Base-by-base conservation (phyloP, 2,113 vertebrate species). In the Rhabdomys dilectus region DNA sequence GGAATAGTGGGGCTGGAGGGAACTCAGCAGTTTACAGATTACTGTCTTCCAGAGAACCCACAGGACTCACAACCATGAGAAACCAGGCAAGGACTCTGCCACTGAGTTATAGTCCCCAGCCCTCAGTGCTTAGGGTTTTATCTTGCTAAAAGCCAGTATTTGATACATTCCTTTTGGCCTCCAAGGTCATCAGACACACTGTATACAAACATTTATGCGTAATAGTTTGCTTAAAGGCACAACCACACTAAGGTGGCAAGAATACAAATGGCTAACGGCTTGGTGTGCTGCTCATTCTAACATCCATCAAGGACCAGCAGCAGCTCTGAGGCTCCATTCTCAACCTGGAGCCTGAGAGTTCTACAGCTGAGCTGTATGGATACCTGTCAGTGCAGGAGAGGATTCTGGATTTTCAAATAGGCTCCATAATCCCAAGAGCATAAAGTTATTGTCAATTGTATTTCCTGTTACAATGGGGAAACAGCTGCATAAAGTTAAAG, bases 401-500 rank as follows among this genome's bases (percentile, higher is more conserved):
- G 42, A 93, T 68, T 92, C n/a, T 53, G n/a, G 29, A 31, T 82
- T 90, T 64, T 36, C 81, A 17, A 56, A 36, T 75, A 75, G 12
- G 19, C 60, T 94, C 72, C 39, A 75, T 1, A 53, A 12, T 36
- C 84, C 56, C 68, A 76, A 51, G 51, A 39, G 9, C 45, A 93
- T 48, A 31, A 80, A 96, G 62, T 56, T 17, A 45, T 45, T 45
- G 53, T 73, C 62, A 77, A 92, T 53, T 72, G 22, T 26, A 82
- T n/a, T 84, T 92, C 85, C 39, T 81, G 4, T 92, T 95, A 58
- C 72, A 16, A 45, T 45, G 68, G 66, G 53, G 13, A 92, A 88
- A 76, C 11, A 21, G 16, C 26, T 85, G 45, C 21, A 58, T 12
- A 60, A n/a, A 42, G 1, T 45, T 72, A 58, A 77, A 75, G 11